Evolutionary conservation across 2,113 vertebrate genomes (phyloP), one percentile per base, ranked within the genome.

Genomic region (Sturnus vulgaris): DNA sequence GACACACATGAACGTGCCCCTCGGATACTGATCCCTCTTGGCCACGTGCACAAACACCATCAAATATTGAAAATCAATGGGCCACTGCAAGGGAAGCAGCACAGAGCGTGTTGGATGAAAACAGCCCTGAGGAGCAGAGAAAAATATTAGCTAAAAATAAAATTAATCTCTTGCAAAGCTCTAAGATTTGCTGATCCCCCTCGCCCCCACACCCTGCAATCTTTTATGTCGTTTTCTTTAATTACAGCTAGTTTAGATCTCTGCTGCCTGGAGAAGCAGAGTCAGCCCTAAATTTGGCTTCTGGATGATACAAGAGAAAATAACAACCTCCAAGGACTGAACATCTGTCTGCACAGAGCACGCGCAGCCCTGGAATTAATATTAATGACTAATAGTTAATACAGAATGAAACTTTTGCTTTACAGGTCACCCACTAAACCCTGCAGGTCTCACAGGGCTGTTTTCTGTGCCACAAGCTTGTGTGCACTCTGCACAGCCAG

Each of bases 131-230:
- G 92, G 83, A 91, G n/a, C 40, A 64, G 64, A 33, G 66, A 63
- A 64, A 91, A 88, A 81, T 20, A 73, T 52, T 59, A 94, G 80
- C 88, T 92, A 93, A 95, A 96, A 92, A 88, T 88, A 84, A 93
- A 94, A 93, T 82, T 50, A 90, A 89, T 91, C 88, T 92, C 80
- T 92, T 5, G 52, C 69, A 86, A 84, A 92, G 88, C 91, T 40
- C 15, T 20, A 37, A 83, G 80, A 88, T 75, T 88, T 77, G 50
- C 47, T 80, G 56, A 84, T 80, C 31, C 0, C 55, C 71, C n/a
- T 52, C 50, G 78, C 61, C 37, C 68, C 15, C 23, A 33, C 53
- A 40, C 55, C 1, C 65, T 25, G 68, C 91, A 86, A 92, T 73
- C 68, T 77, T 93, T 77, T 76, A 53, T 82, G 77, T 73, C 24